phyloP scores from a whole-genome alignment of 2,888 invertebrate species.

The Torymus tubicola region DNA sequence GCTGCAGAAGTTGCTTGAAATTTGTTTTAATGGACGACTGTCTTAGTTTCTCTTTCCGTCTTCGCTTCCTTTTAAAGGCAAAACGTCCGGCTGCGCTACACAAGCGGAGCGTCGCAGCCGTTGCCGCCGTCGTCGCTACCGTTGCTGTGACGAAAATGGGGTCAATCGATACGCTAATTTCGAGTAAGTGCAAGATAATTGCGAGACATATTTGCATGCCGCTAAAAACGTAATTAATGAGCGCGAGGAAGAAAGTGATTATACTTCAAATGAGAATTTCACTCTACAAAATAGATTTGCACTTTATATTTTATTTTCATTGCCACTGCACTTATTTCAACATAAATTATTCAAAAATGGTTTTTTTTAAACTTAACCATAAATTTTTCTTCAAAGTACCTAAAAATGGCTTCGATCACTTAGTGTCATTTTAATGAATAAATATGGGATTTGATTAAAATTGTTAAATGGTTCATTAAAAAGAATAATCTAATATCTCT shows the following conservation, averaged over 20 bases:
- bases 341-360: not conserved
- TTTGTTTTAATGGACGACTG: slow-evolving; percentile 41
- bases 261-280: slow-evolving; percentile 44
- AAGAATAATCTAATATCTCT: no score
- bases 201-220: slow-evolving; percentile 60
- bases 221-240: slow-evolving; percentile 66
- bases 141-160: slow-evolving; percentile 58
- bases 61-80: slow-evolving; percentile 13
- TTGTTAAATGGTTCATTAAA: no score
- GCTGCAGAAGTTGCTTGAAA: slow-evolving; percentile 14
- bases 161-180: slow-evolving; percentile 69
- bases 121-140: not conserved
- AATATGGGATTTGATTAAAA: no score
- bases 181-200: slow-evolving; percentile 66
- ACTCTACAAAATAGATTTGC: slow-evolving; percentile 5
- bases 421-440: no score
- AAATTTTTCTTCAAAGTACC: no score
- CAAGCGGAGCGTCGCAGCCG: not conserved
- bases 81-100: slow-evolving; percentile 18
- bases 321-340: not conserved
- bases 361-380: not conserved
- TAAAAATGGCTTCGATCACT: no score
- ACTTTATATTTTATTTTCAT: slow-evolving; percentile 7
- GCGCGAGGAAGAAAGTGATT: slow-evolving; percentile 48
- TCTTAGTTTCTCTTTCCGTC: not conserved